Conservation (phyloP, 2,888 invertebrate species). For the Athetis lepigone region DNA sequence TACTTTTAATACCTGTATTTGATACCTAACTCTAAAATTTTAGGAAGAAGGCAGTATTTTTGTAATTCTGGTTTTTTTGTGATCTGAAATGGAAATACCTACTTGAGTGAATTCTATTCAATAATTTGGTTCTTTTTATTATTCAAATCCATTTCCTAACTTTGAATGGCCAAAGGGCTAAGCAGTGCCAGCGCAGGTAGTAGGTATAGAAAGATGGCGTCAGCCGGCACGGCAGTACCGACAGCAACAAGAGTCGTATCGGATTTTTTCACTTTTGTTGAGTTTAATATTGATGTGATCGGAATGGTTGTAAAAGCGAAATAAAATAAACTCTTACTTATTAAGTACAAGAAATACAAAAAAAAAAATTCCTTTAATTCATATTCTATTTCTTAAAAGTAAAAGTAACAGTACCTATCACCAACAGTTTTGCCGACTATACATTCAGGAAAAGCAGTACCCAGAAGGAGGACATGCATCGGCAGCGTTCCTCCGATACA, state of each 20-base stretch:
- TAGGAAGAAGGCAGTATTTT: not conserved
- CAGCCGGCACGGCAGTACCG: conserved; percentile 22
- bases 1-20: not conserved
- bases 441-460: conserved; percentile 66
- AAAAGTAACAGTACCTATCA: too few species aligned
- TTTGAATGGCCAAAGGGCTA: not conserved
- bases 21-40: not conserved
- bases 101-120: not conserved
- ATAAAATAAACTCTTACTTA: too few species aligned
- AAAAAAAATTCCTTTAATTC: too few species aligned
- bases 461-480: conserved; percentile 57
- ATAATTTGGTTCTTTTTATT: too few species aligned
- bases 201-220: conserved; percentile 47
- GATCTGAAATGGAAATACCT: not conserved
- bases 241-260: too few species aligned
- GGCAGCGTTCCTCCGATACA: conserved; percentile 45
- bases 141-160: not conserved
- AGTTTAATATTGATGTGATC: too few species aligned
- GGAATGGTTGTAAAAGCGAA: too few species aligned
- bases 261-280: too few species aligned
- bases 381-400: too few species aligned
- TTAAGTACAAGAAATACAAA: too few species aligned
- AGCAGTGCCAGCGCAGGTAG: conserved; percentile 2
- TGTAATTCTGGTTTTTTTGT: not conserved
- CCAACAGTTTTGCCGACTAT: too few species aligned